phyloP scores from a whole-genome alignment of 2,797 vertebrate genomes.

The Lepilemur septentrionalis region DNA sequence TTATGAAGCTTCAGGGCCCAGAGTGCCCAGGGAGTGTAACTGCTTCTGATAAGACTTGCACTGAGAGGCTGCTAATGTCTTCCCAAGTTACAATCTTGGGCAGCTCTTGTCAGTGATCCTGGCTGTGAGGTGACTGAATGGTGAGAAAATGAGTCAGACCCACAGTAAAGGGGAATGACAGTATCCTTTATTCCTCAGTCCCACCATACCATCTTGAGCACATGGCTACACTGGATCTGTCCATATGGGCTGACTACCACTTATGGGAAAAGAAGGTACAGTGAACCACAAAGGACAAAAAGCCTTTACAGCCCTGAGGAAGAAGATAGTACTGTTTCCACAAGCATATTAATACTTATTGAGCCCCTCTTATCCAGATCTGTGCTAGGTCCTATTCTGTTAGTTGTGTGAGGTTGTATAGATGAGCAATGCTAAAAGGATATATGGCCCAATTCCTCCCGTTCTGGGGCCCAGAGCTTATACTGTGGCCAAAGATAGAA shows the following conservation, averaged over 20 bases:
- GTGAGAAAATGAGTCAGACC: not conserved
- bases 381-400: not conserved
- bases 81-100: not conserved
- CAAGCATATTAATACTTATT: not conserved
- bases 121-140: not conserved
- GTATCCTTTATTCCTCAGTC: too few species aligned
- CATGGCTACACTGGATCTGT: not conserved
- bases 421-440: not conserved
- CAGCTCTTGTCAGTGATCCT: not conserved
- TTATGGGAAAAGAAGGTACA: not conserved
- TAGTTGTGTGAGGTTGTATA: not conserved
- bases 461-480: not conserved
- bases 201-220: not conserved
- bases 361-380: not conserved
- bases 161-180: not conserved
- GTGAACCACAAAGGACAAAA: not conserved
- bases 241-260: not conserved
- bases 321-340: not conserved
- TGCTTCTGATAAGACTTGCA: not conserved
- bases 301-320: not conserved
- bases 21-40: not conserved
- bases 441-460: not conserved
- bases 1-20: not conserved
- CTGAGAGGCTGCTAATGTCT: not conserved
- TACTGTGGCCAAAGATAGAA: not conserved